Base-by-base conservation (phyloP, 2,797 vertebrate genomes). In the Bothrops alternatus region DNA sequence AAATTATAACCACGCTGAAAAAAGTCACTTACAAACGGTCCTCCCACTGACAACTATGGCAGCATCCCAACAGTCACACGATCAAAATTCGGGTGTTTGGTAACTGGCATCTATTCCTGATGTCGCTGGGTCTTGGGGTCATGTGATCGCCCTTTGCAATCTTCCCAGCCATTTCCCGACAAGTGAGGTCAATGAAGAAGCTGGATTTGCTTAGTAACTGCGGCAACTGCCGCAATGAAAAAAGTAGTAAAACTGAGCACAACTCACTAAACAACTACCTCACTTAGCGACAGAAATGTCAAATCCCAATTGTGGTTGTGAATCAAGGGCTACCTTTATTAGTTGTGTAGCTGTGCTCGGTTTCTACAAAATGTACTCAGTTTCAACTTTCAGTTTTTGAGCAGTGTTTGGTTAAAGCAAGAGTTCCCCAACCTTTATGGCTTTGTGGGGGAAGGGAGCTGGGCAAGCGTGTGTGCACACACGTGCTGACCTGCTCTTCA, bases 291-390 rank as follows among this genome's bases (percentile, higher is more conserved):
- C 65, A 73, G 65, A 73, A 18, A 73, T 73, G n/a, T 73, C 2
- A 6, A 6, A 73, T 32, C 16, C 65, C 65, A 73, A 37, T 37
- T 37, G n/a, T 73, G 65, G 65, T 7, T 2, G n/a, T 73, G 18
- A 73, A 37, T 18, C 65, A 32, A 73, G 65, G n/a, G 65, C n/a
- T 65, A 65, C 63, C 63, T 69, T 73, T 73, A 73, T 73, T 73
- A 58, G 20, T 20, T 37, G 18, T 87, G 88, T 73, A 58, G 20
- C 18, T 53, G 26, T 87, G 88, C 57, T 60, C 63, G 50, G 14
- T 12, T 89, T 37, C 57, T 55, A 92, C 55, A 63, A 85, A 92
- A 63, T 89, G 20, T 37, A n/a, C 56, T 50, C 57, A 92, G 73
- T 53, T 56, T 89, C 37, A 92, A 6, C 23, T 47, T 47, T 50